Base-by-base conservation (phyloP, 2,888 invertebrate genomes). In the Chrysomela aeneicollis region DNA sequence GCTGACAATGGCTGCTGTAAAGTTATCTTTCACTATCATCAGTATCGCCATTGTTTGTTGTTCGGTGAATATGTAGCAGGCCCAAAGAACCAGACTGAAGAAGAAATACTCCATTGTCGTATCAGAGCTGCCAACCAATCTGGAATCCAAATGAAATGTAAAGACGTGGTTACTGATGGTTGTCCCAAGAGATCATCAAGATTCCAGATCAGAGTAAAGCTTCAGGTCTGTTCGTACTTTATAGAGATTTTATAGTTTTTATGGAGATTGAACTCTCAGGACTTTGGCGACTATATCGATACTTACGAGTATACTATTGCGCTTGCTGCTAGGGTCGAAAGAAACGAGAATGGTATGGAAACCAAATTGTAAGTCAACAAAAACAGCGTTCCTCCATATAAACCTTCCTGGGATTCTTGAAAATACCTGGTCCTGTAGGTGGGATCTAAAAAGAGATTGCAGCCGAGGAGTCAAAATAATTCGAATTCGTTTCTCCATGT, bases 401-500 rank as follows among this genome's bases (percentile, higher is more conserved):
- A 83, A 0, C 95, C 95, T 81, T 95, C 95, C 59, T 95, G 90
- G 0, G 92, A 90, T 77, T 97, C 97, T 78, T 96, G 95, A 72
- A 94, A 95, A 82, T 95, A 96, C 46, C 94, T 86, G n/a, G 93
- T 94, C n/a, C 96, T 86, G 83, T 93, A 93, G 32, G 89, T 88
- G 2, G 93, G 91, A 84, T 90, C 93, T 93, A 78, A 17, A 84
- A 83, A 61, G 21, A 66, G 22, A 15, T 30, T n/a, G 12, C 21
- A 55, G 19, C 30, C 9, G 4, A n/a, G 26, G 22, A 55, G 12
- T 49, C 21, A 30, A 18, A 32, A 47, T 10, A 1, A 47, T 53
- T 49, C 8, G 21, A n/a, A n/a, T n/a, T n/a, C n/a, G n/a, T n/a
- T n/a, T n/a, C n/a, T n/a, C n/a, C n/a, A n/a, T n/a, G n/a, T 74